Evolutionary conservation across 2,113 vertebrate genomes (phyloP).

Genomic region (Lepus europaeus): DNA sequence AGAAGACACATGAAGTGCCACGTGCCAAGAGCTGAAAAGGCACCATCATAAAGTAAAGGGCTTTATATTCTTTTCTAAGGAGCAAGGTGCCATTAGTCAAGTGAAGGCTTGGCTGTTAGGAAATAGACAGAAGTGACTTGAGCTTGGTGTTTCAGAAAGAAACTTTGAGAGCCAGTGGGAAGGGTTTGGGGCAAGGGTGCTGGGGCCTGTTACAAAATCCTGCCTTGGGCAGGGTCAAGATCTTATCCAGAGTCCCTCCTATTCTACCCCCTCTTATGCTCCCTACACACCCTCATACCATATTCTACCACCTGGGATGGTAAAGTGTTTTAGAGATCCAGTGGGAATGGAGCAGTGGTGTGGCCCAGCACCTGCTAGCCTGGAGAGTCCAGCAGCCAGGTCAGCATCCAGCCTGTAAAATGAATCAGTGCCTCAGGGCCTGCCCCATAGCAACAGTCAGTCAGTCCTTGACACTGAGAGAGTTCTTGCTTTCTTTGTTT

Average conservation of each 20-base stretch:
- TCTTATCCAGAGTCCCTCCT: not conserved
- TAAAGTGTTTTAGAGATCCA: not conserved
- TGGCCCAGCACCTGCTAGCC: not conserved
- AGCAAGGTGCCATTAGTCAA: not conserved
- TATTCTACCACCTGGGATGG: not conserved
- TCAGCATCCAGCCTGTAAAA: not conserved
- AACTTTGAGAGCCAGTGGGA: not conserved
- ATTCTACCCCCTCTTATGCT: too few relatives aligned
- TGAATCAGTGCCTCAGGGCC: not conserved
- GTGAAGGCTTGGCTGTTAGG: too few relatives aligned
- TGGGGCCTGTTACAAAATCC: not conserved
- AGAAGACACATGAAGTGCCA: not conserved
- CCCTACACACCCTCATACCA: fast-evolving
- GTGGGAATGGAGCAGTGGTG: not conserved
- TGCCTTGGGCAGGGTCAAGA: not conserved
- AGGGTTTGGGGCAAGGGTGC: not conserved
- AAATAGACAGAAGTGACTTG: too few relatives aligned
- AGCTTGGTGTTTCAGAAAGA: not conserved
- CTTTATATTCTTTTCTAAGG: not conserved
- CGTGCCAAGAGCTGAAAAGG: not conserved
- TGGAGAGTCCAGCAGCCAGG: not conserved
- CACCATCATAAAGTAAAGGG: not conserved
- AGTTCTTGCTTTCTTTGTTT: slow-evolving; percentile 19
- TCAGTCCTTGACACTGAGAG: not conserved
- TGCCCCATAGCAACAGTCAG: not conserved